These are phyloP conservation scores for Tetranychus piercei DNA, from an alignment of 2,888 invertebrate genomes.

Conservation along the genomic window DNA sequence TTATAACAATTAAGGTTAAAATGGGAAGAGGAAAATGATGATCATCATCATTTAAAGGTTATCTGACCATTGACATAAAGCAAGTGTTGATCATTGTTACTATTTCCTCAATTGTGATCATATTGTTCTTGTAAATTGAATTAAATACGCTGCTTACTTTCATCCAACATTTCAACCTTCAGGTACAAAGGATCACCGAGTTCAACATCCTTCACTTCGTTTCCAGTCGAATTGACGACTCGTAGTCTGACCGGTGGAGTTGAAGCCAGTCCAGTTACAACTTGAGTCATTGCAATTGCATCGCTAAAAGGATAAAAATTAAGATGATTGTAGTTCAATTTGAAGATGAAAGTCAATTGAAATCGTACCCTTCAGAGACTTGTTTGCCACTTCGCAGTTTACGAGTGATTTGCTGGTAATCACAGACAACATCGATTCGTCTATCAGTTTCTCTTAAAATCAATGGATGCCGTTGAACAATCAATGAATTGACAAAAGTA, in stretches of 20 bases:
- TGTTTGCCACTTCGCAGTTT: slow-evolving; percentile 27
- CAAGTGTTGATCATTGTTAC: not conserved
- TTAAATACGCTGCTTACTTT: slow-evolving; percentile 22
- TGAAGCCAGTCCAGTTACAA: slow-evolving; percentile 26
- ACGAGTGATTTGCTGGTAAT: slow-evolving; percentile 24
- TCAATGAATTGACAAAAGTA: slow-evolving; percentile 26
- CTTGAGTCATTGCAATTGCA: slow-evolving; percentile 23
- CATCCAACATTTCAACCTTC: slow-evolving; percentile 26
- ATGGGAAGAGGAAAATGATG: not conserved
- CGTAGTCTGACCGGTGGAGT: slow-evolving; percentile 25
- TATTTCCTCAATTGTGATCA: not conserved
- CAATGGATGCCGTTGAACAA: slow-evolving; percentile 27
- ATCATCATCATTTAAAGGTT: not conserved
- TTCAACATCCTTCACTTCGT: slow-evolving; percentile 26
- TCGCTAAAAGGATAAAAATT: slow-evolving; percentile 11
- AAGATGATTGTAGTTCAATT: not conserved
- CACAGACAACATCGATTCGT: slow-evolving; percentile 27
- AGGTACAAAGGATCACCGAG: slow-evolving; percentile 26
- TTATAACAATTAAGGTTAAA: not conserved
- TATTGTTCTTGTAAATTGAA: not conserved
- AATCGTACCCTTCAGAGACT: slow-evolving; percentile 24
- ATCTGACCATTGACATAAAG: slow-evolving; percentile 1
- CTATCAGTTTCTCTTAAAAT: slow-evolving; percentile 26
- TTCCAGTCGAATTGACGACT: slow-evolving; percentile 25
- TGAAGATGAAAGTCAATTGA: not conserved